Base-by-base conservation (phyloP, 30 jellyfish, hydroid and myxozoan genomes). In the Aurelia sp. region DNA sequence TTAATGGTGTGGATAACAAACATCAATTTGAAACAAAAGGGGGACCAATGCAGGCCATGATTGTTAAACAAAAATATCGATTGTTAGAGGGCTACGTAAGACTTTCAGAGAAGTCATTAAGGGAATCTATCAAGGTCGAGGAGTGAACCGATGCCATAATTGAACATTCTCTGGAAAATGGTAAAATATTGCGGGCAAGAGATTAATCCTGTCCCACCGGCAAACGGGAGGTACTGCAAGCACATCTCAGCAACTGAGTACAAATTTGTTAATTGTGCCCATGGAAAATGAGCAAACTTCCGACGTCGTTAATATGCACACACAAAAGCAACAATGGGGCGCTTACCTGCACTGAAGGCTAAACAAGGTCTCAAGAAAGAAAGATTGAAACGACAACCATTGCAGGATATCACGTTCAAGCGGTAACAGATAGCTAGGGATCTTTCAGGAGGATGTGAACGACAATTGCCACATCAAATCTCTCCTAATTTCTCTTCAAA, bases 261-360 rank as follows among this genome's bases (percentile, higher is more conserved):
- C 60, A 68, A 68, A 41, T 58, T 5, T 33, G 64, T 41, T 33
- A 1, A 68, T 13, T 68, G 60, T 18, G 35, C 16, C 13, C 20
- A 1, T 20, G 44, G 2, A 21, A 23, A 18, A 31, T 2, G 59
- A 3, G 60, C 3, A 33, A 0, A 33, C 65, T 53, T 18, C 65
- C 65, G 16, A 53, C 1, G 16, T 53, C 65, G 1, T 18, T 53
- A 53, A 53, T 18, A 53, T 53, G 65, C 65, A 53, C 65, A 53
- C 1, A 53, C 1, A 53, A 8, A 68, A 33, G 60, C 79, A 68
- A 41, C 33, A 68, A 41, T 68, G 57, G 79, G 79, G 79, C 79
- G 79, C 79, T 20, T 68, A 68, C 79, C 79, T 68, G 23, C 79
- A 19, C 79, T 68, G 33, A 55, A 20, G 6, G 79, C 60, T 68